Conservation (phyloP, 1,140 invertebrate species). For the Magallana ariakensis region DNA sequence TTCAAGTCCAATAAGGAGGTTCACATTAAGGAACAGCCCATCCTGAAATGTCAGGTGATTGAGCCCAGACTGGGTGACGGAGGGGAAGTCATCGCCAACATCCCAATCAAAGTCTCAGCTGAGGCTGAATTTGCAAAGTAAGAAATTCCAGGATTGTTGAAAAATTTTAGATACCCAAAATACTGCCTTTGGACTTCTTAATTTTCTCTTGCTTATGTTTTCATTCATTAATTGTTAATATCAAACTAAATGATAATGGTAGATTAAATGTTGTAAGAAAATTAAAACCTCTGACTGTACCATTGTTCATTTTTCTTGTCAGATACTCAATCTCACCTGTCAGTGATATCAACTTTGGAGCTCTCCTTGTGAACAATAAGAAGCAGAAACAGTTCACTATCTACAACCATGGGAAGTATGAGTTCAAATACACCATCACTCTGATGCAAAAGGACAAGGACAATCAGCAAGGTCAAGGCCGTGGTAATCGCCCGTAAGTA, state of each 20-base stretch:
- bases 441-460: constrained; percentile 72
- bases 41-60: constrained; percentile 78
- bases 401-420: constrained; percentile 80
- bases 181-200: no score
- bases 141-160: constrained; percentile 48
- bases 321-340: constrained; percentile 77
- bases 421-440: constrained; percentile 78
- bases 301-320: constrained; percentile 38
- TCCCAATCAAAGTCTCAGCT: constrained; percentile 79
- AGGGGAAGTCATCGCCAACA: constrained; percentile 78
- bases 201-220: no score
- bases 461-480: constrained; percentile 53
- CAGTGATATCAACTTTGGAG: constrained; percentile 79
- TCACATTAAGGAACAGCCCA: constrained; percentile 75
- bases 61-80: constrained; percentile 77
- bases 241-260: no score
- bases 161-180: no score
- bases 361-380: constrained; percentile 77
- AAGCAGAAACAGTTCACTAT: constrained; percentile 76
- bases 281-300: not conserved
- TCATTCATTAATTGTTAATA: no score
- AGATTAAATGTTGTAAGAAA: no score
- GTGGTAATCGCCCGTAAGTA: constrained; percentile 72
- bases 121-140: constrained; percentile 79
- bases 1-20: constrained; percentile 78